Conservation (phyloP, 37 sponge, comb jelly and placozoan species). For the Beroe ovata region DNA sequence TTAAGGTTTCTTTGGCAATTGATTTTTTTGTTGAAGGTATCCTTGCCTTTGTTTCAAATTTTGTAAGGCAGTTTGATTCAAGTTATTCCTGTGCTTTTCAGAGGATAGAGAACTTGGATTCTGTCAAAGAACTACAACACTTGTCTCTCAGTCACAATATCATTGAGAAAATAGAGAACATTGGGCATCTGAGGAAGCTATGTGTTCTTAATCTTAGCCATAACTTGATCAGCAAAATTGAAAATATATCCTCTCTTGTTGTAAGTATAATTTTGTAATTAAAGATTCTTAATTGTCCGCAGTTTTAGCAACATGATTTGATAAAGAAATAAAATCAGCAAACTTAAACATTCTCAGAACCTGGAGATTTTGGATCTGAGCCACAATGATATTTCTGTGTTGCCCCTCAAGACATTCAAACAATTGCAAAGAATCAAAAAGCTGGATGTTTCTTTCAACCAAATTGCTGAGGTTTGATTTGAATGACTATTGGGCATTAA, state of each 20-base stretch:
- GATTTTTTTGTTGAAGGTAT: no score
- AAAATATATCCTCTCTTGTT: slow-evolving; percentile 31
- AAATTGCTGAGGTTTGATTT: slow-evolving; percentile 16
- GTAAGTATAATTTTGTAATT: neutral
- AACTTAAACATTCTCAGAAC: slow-evolving; percentile 36
- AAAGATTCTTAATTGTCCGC: no score
- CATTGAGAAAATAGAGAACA: slow-evolving; percentile 61
- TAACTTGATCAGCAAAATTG: slow-evolving; percentile 23
- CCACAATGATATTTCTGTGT: neutral
- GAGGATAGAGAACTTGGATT: slow-evolving; percentile 66
- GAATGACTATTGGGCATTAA: no score
- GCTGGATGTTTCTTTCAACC: slow-evolving; percentile 42
- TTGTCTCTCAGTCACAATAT: slow-evolving; percentile 55
- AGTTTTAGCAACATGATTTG: no score
- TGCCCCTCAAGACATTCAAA: neutral
- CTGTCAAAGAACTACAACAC: neutral
- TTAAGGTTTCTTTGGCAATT: slow-evolving; percentile 35
- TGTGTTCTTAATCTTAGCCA: slow-evolving; percentile 22
- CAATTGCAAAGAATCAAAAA: neutral
- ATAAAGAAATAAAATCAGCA: no score
- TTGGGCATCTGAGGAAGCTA: slow-evolving; percentile 20
- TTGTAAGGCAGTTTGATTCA: neutral
- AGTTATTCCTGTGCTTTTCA: slow-evolving; percentile 4
- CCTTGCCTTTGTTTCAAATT: no score
- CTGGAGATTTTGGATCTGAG: slow-evolving; percentile 52